A percentile compares a stretch with the other conserved stretches of the same genome.
Conservation (phyloP, 2,113 vertebrate species). For the Phalacrocorax pelagicus region DNA sequence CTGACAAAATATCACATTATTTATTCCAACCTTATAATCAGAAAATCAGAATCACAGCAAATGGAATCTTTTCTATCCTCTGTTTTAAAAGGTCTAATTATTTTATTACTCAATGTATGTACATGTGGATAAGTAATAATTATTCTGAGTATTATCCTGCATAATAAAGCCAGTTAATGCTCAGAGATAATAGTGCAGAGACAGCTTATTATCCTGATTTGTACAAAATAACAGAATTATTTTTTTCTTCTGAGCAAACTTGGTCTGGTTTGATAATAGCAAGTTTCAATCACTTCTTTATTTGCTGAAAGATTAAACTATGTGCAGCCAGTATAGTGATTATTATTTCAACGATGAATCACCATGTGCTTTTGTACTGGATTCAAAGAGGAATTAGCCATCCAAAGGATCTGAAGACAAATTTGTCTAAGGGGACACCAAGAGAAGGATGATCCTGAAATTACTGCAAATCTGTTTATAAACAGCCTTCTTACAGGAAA, state of each 20-base stretch:
- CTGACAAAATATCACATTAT: constrained; percentile 26
- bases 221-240: constrained; percentile 50
- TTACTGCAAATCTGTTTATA: background rate
- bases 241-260: constrained; percentile 47
- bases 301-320: constrained; percentile 7
- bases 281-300: constrained; percentile 53
- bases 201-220: constrained; percentile 61
- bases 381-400: background rate
- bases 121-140: constrained; percentile 59
- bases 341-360: constrained; percentile 32
- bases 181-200: constrained; percentile 41
- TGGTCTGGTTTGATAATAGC: constrained; percentile 46
- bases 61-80: constrained; percentile 29
- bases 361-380: background rate
- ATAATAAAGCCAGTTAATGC: constrained; percentile 39
- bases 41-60: constrained; percentile 28
- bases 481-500: background rate
- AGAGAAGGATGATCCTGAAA: background rate
- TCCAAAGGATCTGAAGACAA: background rate
- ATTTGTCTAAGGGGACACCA: background rate
- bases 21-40: constrained; percentile 45
- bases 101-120: constrained; percentile 66
- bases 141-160: constrained; percentile 52
- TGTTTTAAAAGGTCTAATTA: constrained; percentile 60
- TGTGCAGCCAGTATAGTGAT: background rate